These are phyloP conservation scores for Lateolabrax maculatus DNA, from an alignment of 2,797 vertebrate species.

Conservation along the genomic window DNA sequence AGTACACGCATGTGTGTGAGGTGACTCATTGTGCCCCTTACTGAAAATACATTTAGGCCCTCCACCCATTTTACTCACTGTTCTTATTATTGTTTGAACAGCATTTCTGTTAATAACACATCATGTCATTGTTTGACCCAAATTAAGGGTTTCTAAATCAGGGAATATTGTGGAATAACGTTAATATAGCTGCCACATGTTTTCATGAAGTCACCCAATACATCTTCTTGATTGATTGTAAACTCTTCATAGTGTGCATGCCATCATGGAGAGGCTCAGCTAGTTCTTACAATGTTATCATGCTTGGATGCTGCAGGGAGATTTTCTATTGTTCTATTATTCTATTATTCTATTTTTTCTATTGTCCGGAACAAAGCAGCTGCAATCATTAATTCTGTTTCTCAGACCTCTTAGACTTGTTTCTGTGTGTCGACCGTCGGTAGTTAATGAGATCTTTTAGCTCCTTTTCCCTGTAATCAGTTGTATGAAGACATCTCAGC, in stretches of 20 bases:
- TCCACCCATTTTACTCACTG: slow-evolving; percentile 53
- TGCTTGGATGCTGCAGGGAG: slow-evolving; percentile 28
- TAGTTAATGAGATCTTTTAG: neutral
- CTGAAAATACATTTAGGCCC: slow-evolving; percentile 58
- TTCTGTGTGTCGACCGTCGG: neutral
- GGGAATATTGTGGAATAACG: neutral
- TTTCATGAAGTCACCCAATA: neutral
- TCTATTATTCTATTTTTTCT: slow-evolving; percentile 29
- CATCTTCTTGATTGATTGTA: neutral
- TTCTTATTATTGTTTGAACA: slow-evolving; percentile 28
- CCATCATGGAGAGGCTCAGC: neutral
- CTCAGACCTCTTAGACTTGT: neutral
- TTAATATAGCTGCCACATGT: neutral
- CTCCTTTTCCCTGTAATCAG: neutral
- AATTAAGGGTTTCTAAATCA: neutral
- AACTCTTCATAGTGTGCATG: neutral
- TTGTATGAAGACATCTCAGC: neutral
- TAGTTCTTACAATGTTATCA: neutral
- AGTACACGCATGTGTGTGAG: slow-evolving; percentile 26
- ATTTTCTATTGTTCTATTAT: slow-evolving; percentile 44
- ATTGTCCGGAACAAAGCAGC: slow-evolving; percentile 48
- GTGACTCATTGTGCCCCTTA: slow-evolving; percentile 52
- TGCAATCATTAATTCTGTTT: slow-evolving; percentile 16
- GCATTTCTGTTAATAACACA: slow-evolving; percentile 24
- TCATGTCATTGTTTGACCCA: slow-evolving; percentile 14